Evolutionary conservation across 1,140 invertebrate species (phyloP), one percentile per base, ranked within the genome.

Genomic region (Carposina sasakii): DNA sequence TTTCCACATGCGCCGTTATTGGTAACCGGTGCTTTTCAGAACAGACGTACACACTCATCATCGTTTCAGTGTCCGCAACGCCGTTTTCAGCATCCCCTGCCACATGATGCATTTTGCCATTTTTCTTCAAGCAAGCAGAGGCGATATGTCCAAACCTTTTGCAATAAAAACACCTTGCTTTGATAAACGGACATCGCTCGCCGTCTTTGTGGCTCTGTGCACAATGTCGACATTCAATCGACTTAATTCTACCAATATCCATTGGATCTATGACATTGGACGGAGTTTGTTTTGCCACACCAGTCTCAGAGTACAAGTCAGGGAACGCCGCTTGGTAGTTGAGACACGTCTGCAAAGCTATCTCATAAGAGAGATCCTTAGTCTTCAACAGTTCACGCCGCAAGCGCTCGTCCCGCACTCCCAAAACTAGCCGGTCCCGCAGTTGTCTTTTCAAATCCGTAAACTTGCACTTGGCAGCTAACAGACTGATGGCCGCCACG

Each of bases 151-250:
- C 59, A 47, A 31, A 46, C 12, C 40, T 48, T 22, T 61, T 56
- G 39, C 60, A 63, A 40, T 56, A 55, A 48, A 33, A 63, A 28
- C 56, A 59, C 26, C 41, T 56, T n/a, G 56, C 56, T 31, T 52
- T 56, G 9, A 28, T 37, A 30, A 62, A 62, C 16, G 45, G 31
- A 41, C 59, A 62, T 10, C 49, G 44, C 34, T 62, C 54, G 21
- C 46, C 48, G 1, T 16, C 24, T 9, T 52, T 52, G 34, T 62
- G 54, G 8, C 9, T 6, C 12, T 44, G 46, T 36, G 46, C 34
- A 55, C 59, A 62, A 33, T 55, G 59, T 44, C 22, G 36, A 31
- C 55, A 62, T 2, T 53, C 44, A 16, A 43, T 22, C 1, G 44
- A 37, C 33, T 56, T 52, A 13, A 62, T 57, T 52, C 24, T 48